A percentile compares a stretch with the other conserved stretches of the same genome.
Evolutionary conservation across 2,888 invertebrate genomes (phyloP).

Genomic region (Phortica magna): DNA sequence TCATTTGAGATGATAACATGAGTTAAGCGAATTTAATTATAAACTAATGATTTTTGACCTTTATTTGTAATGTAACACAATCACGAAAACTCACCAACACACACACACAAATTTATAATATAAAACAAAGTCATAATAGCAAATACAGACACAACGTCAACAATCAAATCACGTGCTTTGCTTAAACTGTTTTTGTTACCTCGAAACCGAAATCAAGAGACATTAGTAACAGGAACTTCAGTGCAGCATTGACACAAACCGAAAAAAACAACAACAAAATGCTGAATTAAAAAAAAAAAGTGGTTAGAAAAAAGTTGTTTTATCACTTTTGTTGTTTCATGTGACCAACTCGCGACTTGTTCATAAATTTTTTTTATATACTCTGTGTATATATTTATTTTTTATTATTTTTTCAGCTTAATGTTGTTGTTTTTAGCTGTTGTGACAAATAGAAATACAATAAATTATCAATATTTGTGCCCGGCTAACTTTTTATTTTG

Average conservation of each 20-base stretch:
- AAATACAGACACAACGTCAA: conserved; percentile 4
- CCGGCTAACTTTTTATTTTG: background rate
- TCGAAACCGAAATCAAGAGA: background rate
- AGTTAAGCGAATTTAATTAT: background rate
- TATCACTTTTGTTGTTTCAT: conserved; percentile 49
- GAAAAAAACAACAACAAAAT: conserved; percentile 1
- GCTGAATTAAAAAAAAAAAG: background rate
- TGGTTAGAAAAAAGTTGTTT: conserved; percentile 12
- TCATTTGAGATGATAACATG: background rate
- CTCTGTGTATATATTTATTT: background rate
- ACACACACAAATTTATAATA: background rate
- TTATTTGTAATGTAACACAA: background rate
- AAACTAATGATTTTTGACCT: conserved; percentile 2
- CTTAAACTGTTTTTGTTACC: conserved; percentile 16
- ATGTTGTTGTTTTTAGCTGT: conserved; percentile 16
- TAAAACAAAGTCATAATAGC: background rate
- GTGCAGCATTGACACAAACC: conserved; percentile 2
- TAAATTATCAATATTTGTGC: conserved; percentile 17
- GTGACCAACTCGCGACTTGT: conserved; percentile 51
- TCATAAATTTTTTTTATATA: conserved; percentile 29
- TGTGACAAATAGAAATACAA: conserved; percentile 17
- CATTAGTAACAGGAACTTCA: conserved; percentile 32
- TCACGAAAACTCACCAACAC: background rate
- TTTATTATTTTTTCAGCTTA: background rate
- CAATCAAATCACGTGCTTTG: conserved; percentile 27